phyloP scores from a whole-genome alignment of 2,888 invertebrate genomes.

The Pammene aurita region DNA sequence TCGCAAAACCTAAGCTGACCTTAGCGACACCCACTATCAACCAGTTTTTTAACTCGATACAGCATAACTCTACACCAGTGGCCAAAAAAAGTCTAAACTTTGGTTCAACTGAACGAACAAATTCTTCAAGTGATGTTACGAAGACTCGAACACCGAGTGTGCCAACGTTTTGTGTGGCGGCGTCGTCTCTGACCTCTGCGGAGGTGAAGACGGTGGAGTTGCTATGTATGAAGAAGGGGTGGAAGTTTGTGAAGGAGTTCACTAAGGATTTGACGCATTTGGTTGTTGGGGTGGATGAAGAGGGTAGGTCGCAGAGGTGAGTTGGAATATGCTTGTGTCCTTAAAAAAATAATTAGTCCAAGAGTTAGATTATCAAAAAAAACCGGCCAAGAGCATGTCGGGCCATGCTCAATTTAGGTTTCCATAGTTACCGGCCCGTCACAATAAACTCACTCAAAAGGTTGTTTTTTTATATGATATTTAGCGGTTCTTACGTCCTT shows the following conservation, averaged over 20 bases:
- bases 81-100: slow-evolving; percentile 73
- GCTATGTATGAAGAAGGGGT: slow-evolving; percentile 58
- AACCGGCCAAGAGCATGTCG: no score
- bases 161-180: slow-evolving; percentile 61
- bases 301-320: slow-evolving; percentile 72
- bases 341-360: no score
- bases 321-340: no score
- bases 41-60: slow-evolving; percentile 69
- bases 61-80: slow-evolving; percentile 72
- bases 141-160: slow-evolving; percentile 44
- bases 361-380: no score
- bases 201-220: slow-evolving; percentile 60
- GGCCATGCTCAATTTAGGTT: no score
- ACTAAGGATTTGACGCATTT: slow-evolving; percentile 70
- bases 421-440: no score
- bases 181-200: slow-evolving; percentile 61
- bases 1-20: slow-evolving; percentile 50
- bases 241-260: slow-evolving; percentile 68
- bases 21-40: slow-evolving; percentile 69
- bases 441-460: no score
- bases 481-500: no score
- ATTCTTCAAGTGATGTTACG: slow-evolving; percentile 53
- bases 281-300: slow-evolving; percentile 73
- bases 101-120: slow-evolving; percentile 45
- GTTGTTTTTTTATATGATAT: no score